Percentiles rank a stretch among this genome's conserved stretches.
phyloP scores from a whole-genome alignment of 1,140 invertebrate genomes.

The Brachionus manjavacas region DNA sequence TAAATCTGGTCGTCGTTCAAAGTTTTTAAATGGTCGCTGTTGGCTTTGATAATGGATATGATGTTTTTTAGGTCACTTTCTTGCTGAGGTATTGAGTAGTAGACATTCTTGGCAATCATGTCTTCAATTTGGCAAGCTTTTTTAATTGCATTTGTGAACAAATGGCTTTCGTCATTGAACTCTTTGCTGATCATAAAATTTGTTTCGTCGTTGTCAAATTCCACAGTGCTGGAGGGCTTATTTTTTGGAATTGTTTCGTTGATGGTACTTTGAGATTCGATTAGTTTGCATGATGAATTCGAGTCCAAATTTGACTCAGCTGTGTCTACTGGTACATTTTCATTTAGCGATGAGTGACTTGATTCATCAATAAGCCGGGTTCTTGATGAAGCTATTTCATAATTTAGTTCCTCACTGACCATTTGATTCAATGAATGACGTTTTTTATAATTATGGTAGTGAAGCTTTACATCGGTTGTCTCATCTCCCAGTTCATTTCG shows the following conservation, averaged over 20 bases:
- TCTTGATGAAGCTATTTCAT: background rate
- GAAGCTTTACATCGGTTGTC: background rate
- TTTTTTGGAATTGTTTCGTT: background rate
- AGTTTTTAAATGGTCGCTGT: conserved; percentile 8
- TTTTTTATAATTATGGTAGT: background rate
- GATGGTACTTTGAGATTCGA: background rate
- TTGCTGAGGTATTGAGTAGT: background rate
- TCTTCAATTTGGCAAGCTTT: conserved; percentile 37
- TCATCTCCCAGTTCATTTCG: background rate
- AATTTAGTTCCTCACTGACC: background rate
- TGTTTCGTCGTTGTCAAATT: background rate
- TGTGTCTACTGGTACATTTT: background rate
- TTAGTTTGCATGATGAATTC: background rate
- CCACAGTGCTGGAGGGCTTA: background rate
- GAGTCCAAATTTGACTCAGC: conserved; percentile 8
- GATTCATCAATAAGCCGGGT: conserved; percentile 1
- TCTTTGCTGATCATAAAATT: background rate
- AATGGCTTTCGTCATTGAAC: background rate
- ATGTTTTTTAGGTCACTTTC: background rate
- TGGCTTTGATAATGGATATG: background rate
- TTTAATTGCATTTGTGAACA: conserved; percentile 20
- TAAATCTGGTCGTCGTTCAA: conserved; percentile 33
- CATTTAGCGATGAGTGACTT: background rate
- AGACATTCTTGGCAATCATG: conserved; percentile 5
- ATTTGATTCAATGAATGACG: background rate